Conservation (phyloP, 2,113 vertebrate species). For the Pongo abelii region DNA sequence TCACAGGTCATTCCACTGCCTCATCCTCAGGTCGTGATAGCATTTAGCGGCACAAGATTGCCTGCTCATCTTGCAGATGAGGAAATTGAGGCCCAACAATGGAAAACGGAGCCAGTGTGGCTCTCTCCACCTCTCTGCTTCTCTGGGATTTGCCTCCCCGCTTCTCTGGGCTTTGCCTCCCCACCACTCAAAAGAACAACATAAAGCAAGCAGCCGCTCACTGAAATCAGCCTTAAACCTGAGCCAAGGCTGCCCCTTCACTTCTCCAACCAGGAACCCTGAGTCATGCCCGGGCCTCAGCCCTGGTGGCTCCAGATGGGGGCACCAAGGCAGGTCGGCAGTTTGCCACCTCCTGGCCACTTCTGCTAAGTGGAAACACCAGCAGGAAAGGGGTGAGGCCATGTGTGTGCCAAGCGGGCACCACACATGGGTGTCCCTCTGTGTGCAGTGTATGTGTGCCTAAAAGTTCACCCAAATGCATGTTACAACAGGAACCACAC, state of each 20-base stretch:
- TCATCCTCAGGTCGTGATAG: background rate
- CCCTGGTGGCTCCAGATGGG: background rate
- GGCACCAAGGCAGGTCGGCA: background rate
- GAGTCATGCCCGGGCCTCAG: background rate
- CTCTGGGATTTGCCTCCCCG: background rate
- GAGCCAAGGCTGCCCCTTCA: background rate
- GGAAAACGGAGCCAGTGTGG: background rate
- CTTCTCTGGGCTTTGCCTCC: background rate
- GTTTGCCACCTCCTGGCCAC: background rate
- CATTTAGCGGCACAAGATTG: background rate
- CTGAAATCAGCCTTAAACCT: background rate
- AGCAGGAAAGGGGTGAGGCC: background rate
- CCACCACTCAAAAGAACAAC: background rate
- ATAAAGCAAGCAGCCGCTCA: background rate
- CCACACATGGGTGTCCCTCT: background rate
- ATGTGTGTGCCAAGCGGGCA: accelerated
- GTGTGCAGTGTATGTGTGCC: accelerated
- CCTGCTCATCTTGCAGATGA: background rate
- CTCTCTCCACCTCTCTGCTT: background rate
- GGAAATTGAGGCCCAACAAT: background rate
- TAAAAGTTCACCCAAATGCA: accelerated
- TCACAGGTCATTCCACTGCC: background rate
- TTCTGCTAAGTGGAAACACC: background rate
- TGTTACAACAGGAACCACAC: background rate
- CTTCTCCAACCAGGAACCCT: background rate